Percentiles rank a stretch among this genome's conserved stretches.
These are phyloP conservation scores for Lanistes nyassanus DNA, from an alignment of 1,140 invertebrate species.

Conservation along the genomic window DNA sequence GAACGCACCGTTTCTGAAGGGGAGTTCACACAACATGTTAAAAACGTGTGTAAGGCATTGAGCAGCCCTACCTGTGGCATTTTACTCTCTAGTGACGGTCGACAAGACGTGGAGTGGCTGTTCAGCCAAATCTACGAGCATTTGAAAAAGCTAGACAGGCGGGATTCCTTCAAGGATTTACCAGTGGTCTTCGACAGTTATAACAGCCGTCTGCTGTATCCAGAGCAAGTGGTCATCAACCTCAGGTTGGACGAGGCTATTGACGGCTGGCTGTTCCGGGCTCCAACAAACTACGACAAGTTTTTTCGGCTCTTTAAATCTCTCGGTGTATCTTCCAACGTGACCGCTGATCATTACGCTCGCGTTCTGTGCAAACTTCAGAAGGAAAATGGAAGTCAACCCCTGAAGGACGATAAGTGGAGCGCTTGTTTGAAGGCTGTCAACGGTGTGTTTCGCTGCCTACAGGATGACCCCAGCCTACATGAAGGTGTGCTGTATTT, in stretches of 20 bases:
- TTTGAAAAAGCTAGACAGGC: too few species aligned
- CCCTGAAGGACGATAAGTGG: background rate
- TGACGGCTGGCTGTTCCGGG: background rate
- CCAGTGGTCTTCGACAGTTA: background rate
- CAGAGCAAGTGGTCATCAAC: background rate
- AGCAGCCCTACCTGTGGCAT: too few species aligned
- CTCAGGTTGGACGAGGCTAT: background rate
- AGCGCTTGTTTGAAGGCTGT: background rate
- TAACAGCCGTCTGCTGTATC: background rate
- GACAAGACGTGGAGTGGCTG: too few species aligned
- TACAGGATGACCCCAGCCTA: background rate
- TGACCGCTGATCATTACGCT: background rate
- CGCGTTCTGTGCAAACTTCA: background rate
- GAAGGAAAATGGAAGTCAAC: background rate
- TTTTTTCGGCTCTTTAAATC: background rate
- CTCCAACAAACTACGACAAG: background rate
- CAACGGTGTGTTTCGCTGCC: background rate
- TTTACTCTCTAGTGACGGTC: too few species aligned
- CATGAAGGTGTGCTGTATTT: background rate
- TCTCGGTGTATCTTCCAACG: background rate
- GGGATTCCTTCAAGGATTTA: too few species aligned
- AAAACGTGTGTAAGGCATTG: constrained; percentile 28
- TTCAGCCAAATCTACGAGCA: too few species aligned
- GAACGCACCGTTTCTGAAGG: constrained; percentile 12
- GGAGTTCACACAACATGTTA: constrained; percentile 29